Evolutionary conservation across 2,888 invertebrate genomes (phyloP).

Genomic region (Macaria liturata): DNA sequence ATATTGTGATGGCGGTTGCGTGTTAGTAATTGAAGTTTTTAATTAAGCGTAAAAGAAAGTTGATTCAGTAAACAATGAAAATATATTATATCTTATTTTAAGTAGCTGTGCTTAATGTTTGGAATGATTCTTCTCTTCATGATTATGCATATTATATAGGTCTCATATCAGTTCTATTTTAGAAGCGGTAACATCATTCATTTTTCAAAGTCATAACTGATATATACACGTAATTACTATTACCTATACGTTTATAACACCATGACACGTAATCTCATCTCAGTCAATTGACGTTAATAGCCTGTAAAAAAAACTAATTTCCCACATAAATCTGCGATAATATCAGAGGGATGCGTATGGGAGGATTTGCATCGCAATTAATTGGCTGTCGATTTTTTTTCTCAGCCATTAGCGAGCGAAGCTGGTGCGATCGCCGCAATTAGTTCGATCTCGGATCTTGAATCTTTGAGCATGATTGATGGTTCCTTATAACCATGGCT

Average conservation of each 20-base stretch:
- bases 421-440: conserved; percentile 67
- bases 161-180: too few species aligned
- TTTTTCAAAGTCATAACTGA: too few species aligned
- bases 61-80: conserved; percentile 38
- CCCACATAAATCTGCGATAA: conserved; percentile 40
- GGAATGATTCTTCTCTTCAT: too few species aligned
- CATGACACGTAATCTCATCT: background rate
- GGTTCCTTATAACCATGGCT: conserved; percentile 51
- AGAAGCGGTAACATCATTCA: too few species aligned
- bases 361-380: conserved; percentile 53
- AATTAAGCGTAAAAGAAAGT: conserved; percentile 47
- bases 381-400: conserved; percentile 60
- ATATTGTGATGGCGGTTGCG: conserved; percentile 50
- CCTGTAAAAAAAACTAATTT: conserved; percentile 28
- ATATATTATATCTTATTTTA: background rate
- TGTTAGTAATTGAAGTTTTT: conserved; percentile 57
- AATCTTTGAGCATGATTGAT: conserved; percentile 73
- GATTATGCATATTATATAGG: too few species aligned
- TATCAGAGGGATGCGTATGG: conserved; percentile 34
- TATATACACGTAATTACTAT: too few species aligned
- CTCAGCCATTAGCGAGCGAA: conserved; percentile 55
- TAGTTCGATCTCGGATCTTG: conserved; percentile 54
- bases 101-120: too few species aligned
- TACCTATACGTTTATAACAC: too few species aligned
- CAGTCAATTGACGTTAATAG: background rate